Evolutionary conservation across 2,113 vertebrate species (phyloP).

Genomic region (Lagenorhynchus albirostris): DNA sequence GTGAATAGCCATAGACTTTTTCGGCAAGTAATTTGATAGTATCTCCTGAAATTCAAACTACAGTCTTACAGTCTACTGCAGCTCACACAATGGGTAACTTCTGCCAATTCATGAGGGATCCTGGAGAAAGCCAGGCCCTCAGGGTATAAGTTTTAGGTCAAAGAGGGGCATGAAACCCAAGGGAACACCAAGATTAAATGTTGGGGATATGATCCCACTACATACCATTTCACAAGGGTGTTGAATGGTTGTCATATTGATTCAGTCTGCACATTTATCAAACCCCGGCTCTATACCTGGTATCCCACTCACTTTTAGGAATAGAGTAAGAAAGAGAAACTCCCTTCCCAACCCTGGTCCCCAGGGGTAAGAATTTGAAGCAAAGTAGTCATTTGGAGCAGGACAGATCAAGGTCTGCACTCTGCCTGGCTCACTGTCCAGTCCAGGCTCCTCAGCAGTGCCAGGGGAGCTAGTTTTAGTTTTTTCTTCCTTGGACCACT

Average conservation of each 20-base stretch:
- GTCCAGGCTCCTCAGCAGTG: fast-evolving
- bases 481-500: background rate
- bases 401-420: background rate
- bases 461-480: background rate
- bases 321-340: background rate
- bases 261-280: background rate
- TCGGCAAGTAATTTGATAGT: background rate
- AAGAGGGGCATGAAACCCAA: background rate
- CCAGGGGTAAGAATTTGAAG: background rate
- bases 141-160: background rate
- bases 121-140: background rate
- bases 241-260: background rate
- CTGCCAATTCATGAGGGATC: background rate
- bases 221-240: background rate
- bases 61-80: background rate
- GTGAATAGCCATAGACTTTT: background rate
- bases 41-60: background rate
- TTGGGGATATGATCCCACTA: background rate
- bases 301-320: background rate
- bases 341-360: fast-evolving
- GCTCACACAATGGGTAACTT: background rate
- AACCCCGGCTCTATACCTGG: background rate
- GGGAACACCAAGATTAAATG: background rate
- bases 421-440: background rate
- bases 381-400: background rate